Evolutionary conservation across 2,113 vertebrate species (phyloP).

Genomic region (Megaptera novaeangliae): DNA sequence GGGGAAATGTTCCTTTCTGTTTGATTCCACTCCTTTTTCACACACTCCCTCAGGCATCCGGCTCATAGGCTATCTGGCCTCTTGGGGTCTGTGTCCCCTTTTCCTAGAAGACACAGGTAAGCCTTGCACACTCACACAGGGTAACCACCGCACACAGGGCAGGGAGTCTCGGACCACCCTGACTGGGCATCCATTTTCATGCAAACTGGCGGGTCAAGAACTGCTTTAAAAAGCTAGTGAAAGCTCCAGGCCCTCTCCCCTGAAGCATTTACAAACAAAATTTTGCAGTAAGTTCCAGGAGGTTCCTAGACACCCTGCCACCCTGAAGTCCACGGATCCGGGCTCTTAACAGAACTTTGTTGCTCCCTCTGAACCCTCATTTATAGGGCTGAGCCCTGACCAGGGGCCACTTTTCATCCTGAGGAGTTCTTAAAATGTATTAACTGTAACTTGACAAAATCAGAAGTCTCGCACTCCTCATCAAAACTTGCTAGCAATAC

Average conservation of each 20-base stretch:
- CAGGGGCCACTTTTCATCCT: neutral
- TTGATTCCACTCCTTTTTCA: neutral
- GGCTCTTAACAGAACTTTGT: neutral
- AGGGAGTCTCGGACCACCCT: neutral
- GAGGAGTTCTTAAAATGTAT: neutral
- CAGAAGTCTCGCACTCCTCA: neutral
- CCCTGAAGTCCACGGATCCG: fast-evolving
- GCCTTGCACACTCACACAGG: neutral
- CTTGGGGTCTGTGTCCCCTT: neutral
- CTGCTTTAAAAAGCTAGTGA: neutral
- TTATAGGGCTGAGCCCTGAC: neutral
- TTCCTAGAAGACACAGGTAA: neutral
- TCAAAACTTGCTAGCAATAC: too few relatives aligned
- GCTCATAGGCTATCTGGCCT: neutral
- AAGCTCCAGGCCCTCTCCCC: too few relatives aligned
- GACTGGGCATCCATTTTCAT: neutral
- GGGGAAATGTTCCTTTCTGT: neutral
- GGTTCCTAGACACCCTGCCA: neutral
- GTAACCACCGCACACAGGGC: neutral
- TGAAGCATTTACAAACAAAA: neutral
- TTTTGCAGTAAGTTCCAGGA: neutral
- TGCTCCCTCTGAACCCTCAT: neutral
- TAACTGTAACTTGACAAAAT: neutral
- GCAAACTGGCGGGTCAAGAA: neutral
- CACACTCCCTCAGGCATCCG: neutral